A percentile compares a stretch with the other conserved stretches of the same genome.
phyloP scores from a whole-genome alignment of 2,888 invertebrate species.

The Limnephilus lunatus region DNA sequence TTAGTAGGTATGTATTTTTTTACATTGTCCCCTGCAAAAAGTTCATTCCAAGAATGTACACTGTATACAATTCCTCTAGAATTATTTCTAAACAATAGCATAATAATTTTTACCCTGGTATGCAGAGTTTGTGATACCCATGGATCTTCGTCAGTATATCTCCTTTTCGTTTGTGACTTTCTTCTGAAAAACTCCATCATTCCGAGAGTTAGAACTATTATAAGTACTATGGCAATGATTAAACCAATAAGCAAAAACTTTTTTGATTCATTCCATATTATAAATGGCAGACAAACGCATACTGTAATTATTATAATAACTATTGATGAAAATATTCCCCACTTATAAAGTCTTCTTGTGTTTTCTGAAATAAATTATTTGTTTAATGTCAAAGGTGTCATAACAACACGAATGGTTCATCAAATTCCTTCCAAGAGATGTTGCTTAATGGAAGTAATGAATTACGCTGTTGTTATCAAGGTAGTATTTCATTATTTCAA shows the following conservation, averaged over 20 bases:
- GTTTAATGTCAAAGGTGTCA: not conserved
- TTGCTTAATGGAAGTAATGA: not conserved
- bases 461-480: not conserved
- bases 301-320: conserved; percentile 42
- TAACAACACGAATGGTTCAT: not conserved
- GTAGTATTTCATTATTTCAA: not conserved
- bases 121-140: conserved; percentile 43
- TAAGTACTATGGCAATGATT: conserved; percentile 45
- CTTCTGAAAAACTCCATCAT: conserved; percentile 58
- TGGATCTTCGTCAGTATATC: conserved; percentile 14
- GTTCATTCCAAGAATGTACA: not conserved
- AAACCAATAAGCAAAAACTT: conserved; percentile 51
- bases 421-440: not conserved
- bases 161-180: conserved; percentile 44
- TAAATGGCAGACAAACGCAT: conserved; percentile 53
- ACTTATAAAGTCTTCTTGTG: conserved; percentile 52
- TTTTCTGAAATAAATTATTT: conserved; percentile 52
- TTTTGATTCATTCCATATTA: conserved; percentile 45
- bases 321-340: conserved; percentile 51
- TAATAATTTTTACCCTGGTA: conserved; percentile 37
- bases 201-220: conserved; percentile 49
- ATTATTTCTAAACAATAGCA: not conserved
- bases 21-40: not conserved
- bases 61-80: not conserved
- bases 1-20: not conserved